phyloP scores from a whole-genome alignment of 2,113 vertebrate genomes.

The Platysternon megacephalum region DNA sequence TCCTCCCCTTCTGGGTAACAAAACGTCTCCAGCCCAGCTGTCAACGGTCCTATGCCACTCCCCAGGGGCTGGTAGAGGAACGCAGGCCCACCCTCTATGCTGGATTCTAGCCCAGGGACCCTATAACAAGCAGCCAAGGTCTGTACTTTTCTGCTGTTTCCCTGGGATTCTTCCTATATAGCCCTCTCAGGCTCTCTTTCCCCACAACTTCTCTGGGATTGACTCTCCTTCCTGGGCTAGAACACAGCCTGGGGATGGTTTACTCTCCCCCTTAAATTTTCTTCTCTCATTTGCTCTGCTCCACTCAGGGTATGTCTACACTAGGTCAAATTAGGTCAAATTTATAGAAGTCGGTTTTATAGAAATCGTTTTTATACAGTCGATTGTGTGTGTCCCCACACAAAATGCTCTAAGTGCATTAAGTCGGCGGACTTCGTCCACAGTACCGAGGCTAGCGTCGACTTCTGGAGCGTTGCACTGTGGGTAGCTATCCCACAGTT shows the following conservation, averaged over 20 bases:
- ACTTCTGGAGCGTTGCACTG: too few species aligned
- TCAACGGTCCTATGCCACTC: background rate
- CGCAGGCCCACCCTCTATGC: background rate
- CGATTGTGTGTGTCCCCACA: too few species aligned
- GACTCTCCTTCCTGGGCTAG: background rate
- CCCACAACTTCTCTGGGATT: background rate
- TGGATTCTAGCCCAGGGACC: background rate
- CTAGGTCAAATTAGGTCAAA: too few species aligned
- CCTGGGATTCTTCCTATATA: background rate
- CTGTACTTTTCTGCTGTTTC: background rate
- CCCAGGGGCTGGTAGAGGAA: background rate
- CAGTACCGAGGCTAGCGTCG: too few species aligned
- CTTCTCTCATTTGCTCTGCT: background rate
- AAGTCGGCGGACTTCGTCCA: too few species aligned
- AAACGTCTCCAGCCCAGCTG: background rate
- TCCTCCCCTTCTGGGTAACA: background rate
- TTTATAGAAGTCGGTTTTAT: too few species aligned
- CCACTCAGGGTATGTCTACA: too few species aligned
- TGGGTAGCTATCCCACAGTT: too few species aligned
- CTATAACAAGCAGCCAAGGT: background rate
- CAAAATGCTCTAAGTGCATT: too few species aligned
- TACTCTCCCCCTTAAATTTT: background rate
- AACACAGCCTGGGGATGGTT: background rate
- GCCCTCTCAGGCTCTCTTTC: background rate
- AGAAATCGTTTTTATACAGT: too few species aligned